A percentile compares a stretch with the other conserved stretches of the same genome.
These are phyloP conservation scores for Polydrusus tereticollis DNA, from an alignment of 2,888 invertebrate genomes.

Conservation along the genomic window DNA sequence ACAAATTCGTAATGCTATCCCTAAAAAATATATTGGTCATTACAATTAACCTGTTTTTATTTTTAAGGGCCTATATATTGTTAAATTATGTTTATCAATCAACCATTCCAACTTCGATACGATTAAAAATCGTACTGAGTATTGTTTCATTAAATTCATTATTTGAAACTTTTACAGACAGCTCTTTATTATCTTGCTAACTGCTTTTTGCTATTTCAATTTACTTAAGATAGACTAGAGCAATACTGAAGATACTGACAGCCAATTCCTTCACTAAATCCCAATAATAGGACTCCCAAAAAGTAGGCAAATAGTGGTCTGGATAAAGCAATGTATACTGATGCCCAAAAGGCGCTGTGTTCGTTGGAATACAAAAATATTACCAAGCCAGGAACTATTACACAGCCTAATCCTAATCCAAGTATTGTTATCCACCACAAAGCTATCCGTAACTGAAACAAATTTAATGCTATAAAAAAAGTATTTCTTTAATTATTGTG, in stretches of 20 bases:
- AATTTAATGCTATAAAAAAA: no score
- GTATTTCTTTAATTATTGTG: no score
- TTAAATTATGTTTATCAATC: no score
- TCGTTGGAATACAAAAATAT: slow-evolving; percentile 17
- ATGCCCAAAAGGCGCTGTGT: slow-evolving; percentile 39
- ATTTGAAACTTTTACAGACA: no score
- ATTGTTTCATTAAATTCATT: no score
- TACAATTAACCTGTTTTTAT: no score
- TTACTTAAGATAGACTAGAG: no score
- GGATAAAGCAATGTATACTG: slow-evolving; percentile 36
- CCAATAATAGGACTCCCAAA: slow-evolving; percentile 22
- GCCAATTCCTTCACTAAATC: slow-evolving; percentile 39
- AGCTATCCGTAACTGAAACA: slow-evolving; percentile 16
- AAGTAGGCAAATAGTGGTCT: slow-evolving; percentile 27
- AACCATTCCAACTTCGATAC: no score
- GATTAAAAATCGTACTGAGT: no score
- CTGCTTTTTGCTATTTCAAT: no score
- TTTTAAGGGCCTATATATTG: no score
- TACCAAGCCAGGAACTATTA: slow-evolving; percentile 29
- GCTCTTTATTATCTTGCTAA: no score
- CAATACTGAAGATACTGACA: slow-evolving; percentile 27
- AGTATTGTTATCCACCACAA: slow-evolving; percentile 34
- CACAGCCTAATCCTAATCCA: slow-evolving; percentile 14
- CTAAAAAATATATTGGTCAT: slow-evolving; percentile 25
- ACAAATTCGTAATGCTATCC: slow-evolving; percentile 8